Percentiles rank a stretch among this genome's conserved stretches.
Evolutionary conservation across 1,140 invertebrate genomes (phyloP).

Genomic region (Drosophila parvula): DNA sequence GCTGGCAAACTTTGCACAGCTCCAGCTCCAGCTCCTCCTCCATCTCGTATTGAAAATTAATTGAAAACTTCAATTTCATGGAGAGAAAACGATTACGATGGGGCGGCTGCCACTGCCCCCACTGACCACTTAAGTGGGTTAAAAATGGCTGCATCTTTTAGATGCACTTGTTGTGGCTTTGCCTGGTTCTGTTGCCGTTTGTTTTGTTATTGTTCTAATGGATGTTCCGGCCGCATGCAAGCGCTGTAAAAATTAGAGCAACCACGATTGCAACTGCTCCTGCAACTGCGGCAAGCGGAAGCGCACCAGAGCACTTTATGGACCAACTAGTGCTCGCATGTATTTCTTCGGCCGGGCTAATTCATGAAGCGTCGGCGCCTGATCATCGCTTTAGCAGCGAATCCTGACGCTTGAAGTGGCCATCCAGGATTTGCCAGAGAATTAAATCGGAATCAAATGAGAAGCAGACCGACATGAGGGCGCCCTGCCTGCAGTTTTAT

Average conservation of each 20-base stretch:
- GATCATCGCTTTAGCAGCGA: slow-evolving; percentile 3
- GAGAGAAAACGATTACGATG: slow-evolving; percentile 39
- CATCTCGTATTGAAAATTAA: slow-evolving; percentile 72
- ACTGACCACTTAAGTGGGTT: slow-evolving; percentile 73
- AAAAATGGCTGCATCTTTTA: slow-evolving; percentile 71
- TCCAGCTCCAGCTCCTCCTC: background rate
- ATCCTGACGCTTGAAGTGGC: background rate
- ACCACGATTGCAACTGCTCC: slow-evolving; percentile 27
- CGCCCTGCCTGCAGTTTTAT: slow-evolving; percentile 36
- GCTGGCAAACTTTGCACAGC: slow-evolving; percentile 25
- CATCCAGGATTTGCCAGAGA: background rate
- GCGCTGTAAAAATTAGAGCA: slow-evolving; percentile 64
- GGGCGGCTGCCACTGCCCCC: slow-evolving; percentile 9
- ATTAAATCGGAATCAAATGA: slow-evolving; percentile 9
- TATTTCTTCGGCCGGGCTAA: slow-evolving; percentile 4
- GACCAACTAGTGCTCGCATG: slow-evolving; percentile 23
- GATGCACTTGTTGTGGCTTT: slow-evolving; percentile 56
- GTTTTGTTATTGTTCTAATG: slow-evolving; percentile 58
- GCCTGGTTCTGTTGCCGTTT: slow-evolving; percentile 4
- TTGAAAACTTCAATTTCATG: slow-evolving; percentile 75
- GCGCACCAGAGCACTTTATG: slow-evolving; percentile 37
- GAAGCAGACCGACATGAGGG: slow-evolving; percentile 8
- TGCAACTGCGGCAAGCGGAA: slow-evolving; percentile 45
- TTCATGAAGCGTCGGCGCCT: too few species aligned
- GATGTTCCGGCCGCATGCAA: slow-evolving; percentile 70